Conservation (phyloP, 2,888 invertebrate species). For the Apodemia duryi region DNA sequence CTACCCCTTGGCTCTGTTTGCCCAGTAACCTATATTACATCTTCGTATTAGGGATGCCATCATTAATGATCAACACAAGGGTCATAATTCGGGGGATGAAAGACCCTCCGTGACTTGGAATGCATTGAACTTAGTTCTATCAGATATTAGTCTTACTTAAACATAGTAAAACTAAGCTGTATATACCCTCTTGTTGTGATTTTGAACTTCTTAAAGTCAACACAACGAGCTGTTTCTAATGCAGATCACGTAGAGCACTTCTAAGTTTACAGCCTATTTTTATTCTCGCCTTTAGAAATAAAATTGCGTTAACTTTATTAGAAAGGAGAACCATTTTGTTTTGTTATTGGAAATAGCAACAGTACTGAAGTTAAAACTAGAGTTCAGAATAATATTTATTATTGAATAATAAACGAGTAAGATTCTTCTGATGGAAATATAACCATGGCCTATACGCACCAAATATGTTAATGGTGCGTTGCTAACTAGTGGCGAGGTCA, state of each 20-base stretch:
- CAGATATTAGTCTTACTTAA: slow-evolving; percentile 33
- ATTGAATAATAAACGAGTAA: too few species aligned
- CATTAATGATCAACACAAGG: slow-evolving; percentile 68
- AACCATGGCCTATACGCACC: too few species aligned
- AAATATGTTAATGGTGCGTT: too few species aligned
- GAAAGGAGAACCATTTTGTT: slow-evolving; percentile 26
- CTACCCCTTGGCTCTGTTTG: slow-evolving; percentile 65
- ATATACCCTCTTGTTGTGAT: slow-evolving; percentile 47
- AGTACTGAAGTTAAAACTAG: not conserved
- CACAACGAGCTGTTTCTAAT: slow-evolving; percentile 36
- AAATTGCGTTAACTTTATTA: slow-evolving; percentile 33
- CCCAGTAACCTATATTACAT: slow-evolving; percentile 77
- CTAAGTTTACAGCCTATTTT: slow-evolving; percentile 34
- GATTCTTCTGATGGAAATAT: too few species aligned
- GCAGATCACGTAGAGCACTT: slow-evolving; percentile 34
- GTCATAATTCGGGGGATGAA: slow-evolving; percentile 59
- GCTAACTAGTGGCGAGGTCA: too few species aligned
- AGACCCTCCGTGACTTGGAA: slow-evolving; percentile 71
- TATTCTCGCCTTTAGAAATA: slow-evolving; percentile 31
- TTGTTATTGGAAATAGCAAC: slow-evolving; percentile 5
- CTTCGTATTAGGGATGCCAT: slow-evolving; percentile 67
- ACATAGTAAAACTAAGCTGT: slow-evolving; percentile 29
- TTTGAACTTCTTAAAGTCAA: slow-evolving; percentile 45
- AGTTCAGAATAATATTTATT: not conserved
- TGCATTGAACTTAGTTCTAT: slow-evolving; percentile 56